Conservation (phyloP, 2,888 invertebrate species). For the Subacronicta megacephala region DNA sequence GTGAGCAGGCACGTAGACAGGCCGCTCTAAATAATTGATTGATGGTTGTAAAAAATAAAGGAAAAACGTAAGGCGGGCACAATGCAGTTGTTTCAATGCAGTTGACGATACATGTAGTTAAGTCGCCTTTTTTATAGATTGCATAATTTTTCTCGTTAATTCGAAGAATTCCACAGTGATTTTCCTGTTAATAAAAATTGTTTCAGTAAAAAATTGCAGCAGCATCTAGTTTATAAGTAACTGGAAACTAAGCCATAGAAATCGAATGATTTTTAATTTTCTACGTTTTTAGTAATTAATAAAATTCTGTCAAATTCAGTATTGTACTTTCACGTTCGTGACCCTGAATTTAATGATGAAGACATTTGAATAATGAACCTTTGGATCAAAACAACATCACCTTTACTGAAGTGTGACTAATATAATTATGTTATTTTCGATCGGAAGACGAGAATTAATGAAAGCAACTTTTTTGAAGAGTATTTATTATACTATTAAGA, state of each 20-base stretch:
- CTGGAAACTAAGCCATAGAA: slow-evolving; percentile 21
- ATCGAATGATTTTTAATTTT: background rate
- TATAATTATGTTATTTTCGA: too few species aligned
- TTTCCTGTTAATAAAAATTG: slow-evolving; percentile 36
- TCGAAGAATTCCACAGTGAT: slow-evolving; percentile 8
- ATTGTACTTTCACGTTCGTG: slow-evolving; percentile 4
- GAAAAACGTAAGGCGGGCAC: slow-evolving; percentile 58
- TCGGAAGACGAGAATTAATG: too few species aligned
- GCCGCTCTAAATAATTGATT: slow-evolving; percentile 71
- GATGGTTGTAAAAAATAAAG: slow-evolving; percentile 68
- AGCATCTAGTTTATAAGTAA: slow-evolving; percentile 12
- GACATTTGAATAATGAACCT: slow-evolving; percentile 9
- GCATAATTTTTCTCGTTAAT: slow-evolving; percentile 33
- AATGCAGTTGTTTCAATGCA: slow-evolving; percentile 63
- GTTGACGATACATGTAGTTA: slow-evolving; percentile 54
- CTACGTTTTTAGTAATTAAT: too few species aligned
- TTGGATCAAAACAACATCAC: slow-evolving; percentile 7
- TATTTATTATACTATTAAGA: too few species aligned
- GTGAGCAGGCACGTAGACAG: slow-evolving; percentile 73
- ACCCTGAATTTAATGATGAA: slow-evolving; percentile 25
- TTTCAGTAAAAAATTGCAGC: slow-evolving; percentile 26
- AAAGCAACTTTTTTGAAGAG: too few species aligned
- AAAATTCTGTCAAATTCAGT: background rate
- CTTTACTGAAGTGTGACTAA: background rate
- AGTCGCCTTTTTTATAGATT: slow-evolving; percentile 42